Base-by-base conservation (phyloP, 2,113 vertebrate species). In the Spilogale gracilis region DNA sequence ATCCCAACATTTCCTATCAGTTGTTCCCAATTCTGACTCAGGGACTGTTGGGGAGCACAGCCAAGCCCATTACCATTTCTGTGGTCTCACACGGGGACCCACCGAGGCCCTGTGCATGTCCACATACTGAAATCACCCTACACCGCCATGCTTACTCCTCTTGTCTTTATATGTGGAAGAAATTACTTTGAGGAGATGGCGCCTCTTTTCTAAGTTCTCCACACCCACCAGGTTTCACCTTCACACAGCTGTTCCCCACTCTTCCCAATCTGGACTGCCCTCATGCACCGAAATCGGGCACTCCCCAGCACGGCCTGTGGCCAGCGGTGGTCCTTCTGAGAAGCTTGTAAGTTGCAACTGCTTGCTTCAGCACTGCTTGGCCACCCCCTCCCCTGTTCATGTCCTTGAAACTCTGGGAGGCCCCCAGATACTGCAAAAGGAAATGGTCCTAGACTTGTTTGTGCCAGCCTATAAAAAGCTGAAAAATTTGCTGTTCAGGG, bases 281-380 rank as follows among this genome's bases (percentile, higher is more conserved):
- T 27, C 30, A 58, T 2, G 27, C 60, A 38, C 58, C 21, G 2
- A 32, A 12, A 2, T 25, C 1, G 1, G 1, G 0, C 20, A 11
- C 12, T 23, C 38, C 45, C 21, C 20, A 23, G 16, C 50, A 5
- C 1, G 4, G 32, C 17, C 74, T 0, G 2, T 30, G 45, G 7
- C 20, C n/a, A 45, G 11, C 3, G 9, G 25, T 23, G 0, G 6
- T 17, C 32, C 30, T 27, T 86, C 6, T 38, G 38, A 38, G 38
- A 38, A 38, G 38, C 38, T 38, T 38, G 38, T 38, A 38, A 38
- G 38, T 38, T 38, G 38, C 38, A 38, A 38, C 38, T 38, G 38
- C 38, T 38, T 38, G 38, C 38, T 38, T 38, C 38, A 38, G 38
- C 38, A 38, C 38, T 38, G 38, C 38, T 38, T 38, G 38, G 38